Base-by-base conservation (phyloP, 2,113 vertebrate species). In the Panthera leo region DNA sequence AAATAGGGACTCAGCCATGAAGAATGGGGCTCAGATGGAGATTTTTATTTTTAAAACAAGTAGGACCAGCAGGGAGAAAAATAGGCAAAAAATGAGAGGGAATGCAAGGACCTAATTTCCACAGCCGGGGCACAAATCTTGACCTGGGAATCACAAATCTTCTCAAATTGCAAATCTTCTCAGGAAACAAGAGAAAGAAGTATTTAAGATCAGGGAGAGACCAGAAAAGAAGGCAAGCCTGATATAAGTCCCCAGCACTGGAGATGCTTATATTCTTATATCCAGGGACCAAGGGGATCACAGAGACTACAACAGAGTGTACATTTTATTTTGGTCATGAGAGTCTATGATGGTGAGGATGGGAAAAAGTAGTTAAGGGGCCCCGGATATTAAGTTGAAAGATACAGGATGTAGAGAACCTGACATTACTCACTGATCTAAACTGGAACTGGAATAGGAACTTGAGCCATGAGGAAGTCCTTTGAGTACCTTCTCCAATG, bases 41-140 rank as follows among this genome's bases (percentile, higher is more conserved):
- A 42, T 75, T 88, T 97, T 90, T 94, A 90, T 80, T 82, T 76
- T 96, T 85, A 29, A 88, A 96, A 84, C 45, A 98, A 34, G 31
- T 39, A 61, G 12, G 51, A 3, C 36, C 71, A 70, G 68, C 12
- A 67, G 34, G 29, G 51, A 91, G 58, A 39, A 89, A 85, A 71
- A 55, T 6, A 39, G 84, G 48, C 42, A 87, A 84, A 29, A 53
- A 83, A 89, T 42, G 58, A 61, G 29, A 91, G 42, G n/a, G 29
- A 92, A 48, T 2, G 70, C 27, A 67, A 51, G 48, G 34, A 53
- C 8, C 16, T 83, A 25, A 34, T 80, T 78, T 29, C 53, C 27
- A 12, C 31, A 78, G 61, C 67, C 25, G 82, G 39, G 29, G 23
- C 19, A n/a, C 16, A 53, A 42, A 80, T 2, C 21, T 51, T 25